These are phyloP conservation scores for Melanocharis versteri DNA, from an alignment of 2,113 vertebrate species.

Conservation along the genomic window DNA sequence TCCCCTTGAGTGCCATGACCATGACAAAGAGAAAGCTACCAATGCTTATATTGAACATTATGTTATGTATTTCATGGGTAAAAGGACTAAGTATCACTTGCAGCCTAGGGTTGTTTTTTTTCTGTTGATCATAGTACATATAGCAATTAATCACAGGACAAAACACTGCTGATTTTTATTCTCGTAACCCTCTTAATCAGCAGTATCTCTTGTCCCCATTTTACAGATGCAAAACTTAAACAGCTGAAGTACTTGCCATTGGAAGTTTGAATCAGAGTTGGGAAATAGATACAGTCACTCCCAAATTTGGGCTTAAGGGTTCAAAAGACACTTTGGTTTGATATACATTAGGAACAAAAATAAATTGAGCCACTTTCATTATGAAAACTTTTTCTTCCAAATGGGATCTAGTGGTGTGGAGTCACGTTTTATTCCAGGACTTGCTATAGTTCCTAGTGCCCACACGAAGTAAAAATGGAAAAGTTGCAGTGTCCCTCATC, in stretches of 20 bases:
- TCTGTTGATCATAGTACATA: not conserved
- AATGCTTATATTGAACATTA: not conserved
- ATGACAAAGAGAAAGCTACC: not conserved
- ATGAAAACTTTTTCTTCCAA: not conserved
- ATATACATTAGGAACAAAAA: not conserved
- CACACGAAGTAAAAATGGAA: not conserved
- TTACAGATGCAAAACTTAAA: not conserved
- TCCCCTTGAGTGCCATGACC: fast-evolving
- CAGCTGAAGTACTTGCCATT: not conserved
- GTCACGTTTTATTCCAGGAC: not conserved
- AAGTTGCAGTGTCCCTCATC: not conserved
- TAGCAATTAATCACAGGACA: not conserved
- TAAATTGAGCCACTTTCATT: not conserved
- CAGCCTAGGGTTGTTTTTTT: not conserved
- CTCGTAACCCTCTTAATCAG: not conserved
- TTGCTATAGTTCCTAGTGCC: not conserved
- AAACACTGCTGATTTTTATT: not conserved
- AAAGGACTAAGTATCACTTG: not conserved
- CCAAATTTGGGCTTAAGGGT: not conserved
- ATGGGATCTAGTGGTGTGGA: not conserved
- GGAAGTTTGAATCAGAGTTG: not conserved
- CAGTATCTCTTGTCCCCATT: not conserved
- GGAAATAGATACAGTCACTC: not conserved
- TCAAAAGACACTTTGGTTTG: not conserved
- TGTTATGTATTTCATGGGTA: not conserved